Evolutionary conservation across 2,888 invertebrate species (phyloP).

Genomic region (Rhorus exstirpatorius): DNA sequence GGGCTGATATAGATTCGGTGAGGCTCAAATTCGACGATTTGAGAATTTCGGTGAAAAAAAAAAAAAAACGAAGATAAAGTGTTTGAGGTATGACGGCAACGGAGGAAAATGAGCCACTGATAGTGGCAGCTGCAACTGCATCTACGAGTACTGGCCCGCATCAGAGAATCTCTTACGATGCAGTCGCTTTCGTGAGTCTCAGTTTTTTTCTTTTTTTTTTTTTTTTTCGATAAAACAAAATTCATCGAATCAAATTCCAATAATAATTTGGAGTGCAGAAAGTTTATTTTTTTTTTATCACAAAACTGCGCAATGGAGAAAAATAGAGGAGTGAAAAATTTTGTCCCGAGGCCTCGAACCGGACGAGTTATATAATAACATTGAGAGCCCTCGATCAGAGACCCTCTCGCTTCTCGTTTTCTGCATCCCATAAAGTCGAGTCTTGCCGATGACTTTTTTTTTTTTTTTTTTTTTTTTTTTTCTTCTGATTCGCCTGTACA

Average conservation of each 20-base stretch:
- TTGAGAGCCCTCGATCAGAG: slow-evolving; percentile 29
- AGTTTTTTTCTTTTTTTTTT: too few relatives aligned
- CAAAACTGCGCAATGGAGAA: background rate
- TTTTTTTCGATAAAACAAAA: too few relatives aligned
- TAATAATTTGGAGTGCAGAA: background rate
- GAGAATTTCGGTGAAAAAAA: slow-evolving; percentile 8
- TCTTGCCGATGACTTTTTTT: too few relatives aligned
- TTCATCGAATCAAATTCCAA: background rate
- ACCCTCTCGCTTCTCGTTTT: slow-evolving; percentile 13
- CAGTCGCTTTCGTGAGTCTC: slow-evolving; percentile 78
- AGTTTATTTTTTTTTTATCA: too few relatives aligned
- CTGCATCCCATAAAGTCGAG: slow-evolving; percentile 24
- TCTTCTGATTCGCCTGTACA: too few relatives aligned
- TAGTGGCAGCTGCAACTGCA: slow-evolving; percentile 69
- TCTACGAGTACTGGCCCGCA: slow-evolving; percentile 64
- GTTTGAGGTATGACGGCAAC: slow-evolving; percentile 76
- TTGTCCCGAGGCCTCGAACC: slow-evolving; percentile 23
- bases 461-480: background rate
- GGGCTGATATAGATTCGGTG: background rate
- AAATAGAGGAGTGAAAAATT: background rate
- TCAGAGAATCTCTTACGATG: slow-evolving; percentile 75
- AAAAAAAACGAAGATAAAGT: slow-evolving; percentile 8
- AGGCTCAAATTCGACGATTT: background rate
- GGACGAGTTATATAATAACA: slow-evolving; percentile 48
- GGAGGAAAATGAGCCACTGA: slow-evolving; percentile 80